Percentiles rank a stretch among this genome's conserved stretches.
These are phyloP conservation scores for Antigone vipio DNA, from an alignment of 2,113 vertebrate genomes.

Conservation along the genomic window DNA sequence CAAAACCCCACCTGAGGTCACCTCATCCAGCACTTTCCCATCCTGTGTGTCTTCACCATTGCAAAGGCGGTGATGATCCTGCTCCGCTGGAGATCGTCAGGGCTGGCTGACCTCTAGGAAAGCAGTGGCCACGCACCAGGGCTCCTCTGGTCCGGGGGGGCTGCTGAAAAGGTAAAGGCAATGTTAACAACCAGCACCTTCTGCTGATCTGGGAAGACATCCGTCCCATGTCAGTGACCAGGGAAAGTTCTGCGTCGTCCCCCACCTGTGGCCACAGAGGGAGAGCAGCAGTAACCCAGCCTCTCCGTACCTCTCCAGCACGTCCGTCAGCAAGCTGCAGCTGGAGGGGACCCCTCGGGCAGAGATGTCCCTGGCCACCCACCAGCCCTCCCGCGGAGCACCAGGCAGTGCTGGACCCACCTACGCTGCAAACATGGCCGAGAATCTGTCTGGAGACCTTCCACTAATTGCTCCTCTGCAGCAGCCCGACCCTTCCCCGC, in stretches of 20 bases:
- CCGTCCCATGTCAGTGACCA: rapidly evolving
- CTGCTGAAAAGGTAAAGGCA: rapidly evolving
- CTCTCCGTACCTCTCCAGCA: neutral
- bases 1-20: neutral
- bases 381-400: neutral
- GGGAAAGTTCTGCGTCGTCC: rapidly evolving
- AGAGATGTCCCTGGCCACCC: neutral
- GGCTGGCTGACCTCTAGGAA: neutral
- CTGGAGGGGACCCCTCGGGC: rapidly evolving
- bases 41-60: neutral
- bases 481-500: neutral
- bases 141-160: neutral
- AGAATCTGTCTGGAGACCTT: neutral
- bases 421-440: neutral
- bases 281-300: neutral
- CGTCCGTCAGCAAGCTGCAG: rapidly evolving
- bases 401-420: neutral
- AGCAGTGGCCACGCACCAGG: rapidly evolving
- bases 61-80: rapidly evolving
- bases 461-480: neutral
- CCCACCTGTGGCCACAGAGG: too few relatives aligned
- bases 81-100: rapidly evolving
- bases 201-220: rapidly evolving
- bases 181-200: rapidly evolving
- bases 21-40: rapidly evolving